Base-by-base conservation (phyloP, 2,797 vertebrate genomes). In the Prionace glauca region DNA sequence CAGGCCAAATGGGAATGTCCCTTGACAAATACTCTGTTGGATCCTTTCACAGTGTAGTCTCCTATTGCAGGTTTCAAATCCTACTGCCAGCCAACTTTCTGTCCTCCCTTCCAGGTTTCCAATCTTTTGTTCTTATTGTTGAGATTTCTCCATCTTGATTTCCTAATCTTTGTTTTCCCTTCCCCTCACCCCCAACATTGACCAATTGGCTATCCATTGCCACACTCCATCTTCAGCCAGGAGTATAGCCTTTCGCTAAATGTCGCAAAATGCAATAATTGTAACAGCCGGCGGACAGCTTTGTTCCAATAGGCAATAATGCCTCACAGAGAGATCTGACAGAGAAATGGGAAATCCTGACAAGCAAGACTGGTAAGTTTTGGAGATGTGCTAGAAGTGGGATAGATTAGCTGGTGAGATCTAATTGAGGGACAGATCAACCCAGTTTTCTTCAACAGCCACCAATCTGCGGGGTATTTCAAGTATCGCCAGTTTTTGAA, bases 1-100 rank as follows among this genome's bases (percentile, higher is more conserved):
- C 93, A 22, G 71, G 26, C 93, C 93, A 95, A 77, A 95, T 95
- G 93, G 93, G 71, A 95, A 95, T 95, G 93, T 77, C 93, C 93
- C 93, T 74, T 95, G 71, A 95, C 56, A 95, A 77, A 95, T 74
- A 77, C 45, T 74, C 26, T n/a, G 93, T 22, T 95, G 26, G 93
- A 74, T 95, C 41, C 93, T 95, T 77, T 74, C 41, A n/a, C 69
- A 95, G 71, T 22, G 45, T n/a, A 56, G 41, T n/a, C 2, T 50
- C 45, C 71, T 95, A 16, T 95, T 77, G 50, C 56, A 74, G 41
- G 45, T 74, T 77, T 72, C 69, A 95, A 77, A 16, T 7, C 7
- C 71, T 77, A 29, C 60, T 10, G 71, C 71, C 93, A 95, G 32
- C 71, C 45, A 74, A 77, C 69, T 56, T 56, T 72, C 93, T 72